Evolutionary conservation across 2,888 invertebrate genomes (phyloP), one percentile per base, ranked within the genome.

Genomic region (Caenorhabditis plicata): DNA sequence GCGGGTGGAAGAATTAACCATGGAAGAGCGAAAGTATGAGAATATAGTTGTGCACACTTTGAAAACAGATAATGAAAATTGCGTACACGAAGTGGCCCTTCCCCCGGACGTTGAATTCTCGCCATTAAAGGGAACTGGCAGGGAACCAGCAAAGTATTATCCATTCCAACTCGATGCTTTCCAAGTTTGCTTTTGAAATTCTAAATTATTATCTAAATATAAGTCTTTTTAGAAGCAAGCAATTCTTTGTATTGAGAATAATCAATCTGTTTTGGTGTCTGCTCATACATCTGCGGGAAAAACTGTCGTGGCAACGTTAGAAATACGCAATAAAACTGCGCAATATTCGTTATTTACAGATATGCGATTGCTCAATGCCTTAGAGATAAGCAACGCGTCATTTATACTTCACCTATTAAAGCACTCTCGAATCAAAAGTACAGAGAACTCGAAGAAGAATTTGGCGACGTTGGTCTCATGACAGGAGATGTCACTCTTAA

Each of bases 271-370:
- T 4, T 85, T 99, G 36, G 96, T 99, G 0, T 96, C 98, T 2
- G 98, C 98, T 7, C 98, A 99, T 81, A 99, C 98, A 0, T 98
- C 96, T 3, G 96, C 98, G 39, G 98, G 98, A 45, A 98, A 99
- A 87, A 99, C 98, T 50, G 96, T 96, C 2, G 86, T 87, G 17
- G 98, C 96, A 4, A 93, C 96, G 90, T 95, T 86, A 87, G 90
- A 56, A 31, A 39, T 20, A 19, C 9, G 4, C 13, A 4, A 22
- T 26, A 43, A 41, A 15, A 9, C 31, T 26, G 17, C 13, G 11
- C 4, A 13, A 33, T 9, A 29, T 13, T 39, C 5, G 7, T 39
- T 27, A 22, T 40, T 22, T 20, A n/a, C 62, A 84, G 84, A 83
- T 93, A 94, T 85, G 91, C 95, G 1, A 92, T 99, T 80, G 96